Conservation (phyloP, 2,113 vertebrate species). For the Oncorhynchus clarkii region DNA sequence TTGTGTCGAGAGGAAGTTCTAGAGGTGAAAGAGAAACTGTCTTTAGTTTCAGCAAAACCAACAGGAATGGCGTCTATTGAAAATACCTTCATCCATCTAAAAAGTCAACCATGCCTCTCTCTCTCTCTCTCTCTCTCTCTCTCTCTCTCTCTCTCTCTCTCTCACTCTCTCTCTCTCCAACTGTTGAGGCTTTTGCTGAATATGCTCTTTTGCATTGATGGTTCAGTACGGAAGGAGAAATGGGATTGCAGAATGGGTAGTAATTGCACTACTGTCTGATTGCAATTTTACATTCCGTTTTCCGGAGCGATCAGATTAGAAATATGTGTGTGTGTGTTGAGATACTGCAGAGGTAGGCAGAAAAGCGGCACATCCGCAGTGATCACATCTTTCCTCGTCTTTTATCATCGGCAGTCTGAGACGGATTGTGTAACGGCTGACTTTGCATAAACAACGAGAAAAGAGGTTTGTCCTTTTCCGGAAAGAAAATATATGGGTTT, state of each 20-base stretch:
- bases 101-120: too few species aligned
- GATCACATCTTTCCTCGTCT: conserved; percentile 40
- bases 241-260: neutral
- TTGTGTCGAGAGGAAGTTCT: too few species aligned
- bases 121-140: too few species aligned
- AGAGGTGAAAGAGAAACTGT: too few species aligned
- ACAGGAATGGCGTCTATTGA: neutral
- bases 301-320: conserved; percentile 64
- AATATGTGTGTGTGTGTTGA: conserved; percentile 8
- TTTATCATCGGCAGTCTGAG: conserved; percentile 38
- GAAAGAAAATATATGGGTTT: neutral
- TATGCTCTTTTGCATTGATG: neutral
- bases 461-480: neutral
- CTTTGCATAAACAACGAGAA: conserved; percentile 61
- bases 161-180: neutral
- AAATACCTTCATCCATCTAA: conserved; percentile 1
- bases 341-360: conserved; percentile 61
- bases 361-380: conserved; percentile 45
- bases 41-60: too few species aligned
- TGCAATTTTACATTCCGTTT: conserved; percentile 62
- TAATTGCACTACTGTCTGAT: conserved; percentile 5
- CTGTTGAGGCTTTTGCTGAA: neutral
- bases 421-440: conserved; percentile 49
- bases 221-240: neutral
- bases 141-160: neutral